Evolutionary conservation across 2,888 invertebrate species (phyloP), one percentile per base, ranked within the genome.

Genomic region (Alloplasta piceator): DNA sequence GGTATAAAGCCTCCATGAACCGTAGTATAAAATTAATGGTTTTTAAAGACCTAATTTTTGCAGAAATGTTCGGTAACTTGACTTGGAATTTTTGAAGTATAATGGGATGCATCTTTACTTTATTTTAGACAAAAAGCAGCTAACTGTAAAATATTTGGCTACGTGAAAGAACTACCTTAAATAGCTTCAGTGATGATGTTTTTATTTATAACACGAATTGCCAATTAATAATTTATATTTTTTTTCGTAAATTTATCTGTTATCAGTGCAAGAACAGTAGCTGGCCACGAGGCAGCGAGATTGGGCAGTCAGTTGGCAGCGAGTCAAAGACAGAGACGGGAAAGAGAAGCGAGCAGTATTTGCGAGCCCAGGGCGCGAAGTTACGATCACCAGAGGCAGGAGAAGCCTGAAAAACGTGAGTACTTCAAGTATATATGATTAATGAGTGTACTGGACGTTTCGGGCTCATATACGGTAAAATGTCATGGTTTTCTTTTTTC

Each of bases 261-360:
- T 26, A 38, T 60, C 60, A 89, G 90, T 79, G 92, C 92, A 5
- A 90, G 92, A 92, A 97, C 96, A 9, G 96, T 96, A 67, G 95
- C 96, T 86, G 97, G 96, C 0, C 96, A 96, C 89, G 97, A 97
- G 92, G 96, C 96, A 26, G 95, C 95, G 86, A 94, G 96, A 84
- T 91, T 97, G 80, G 96, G 96, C 1, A 96, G 92, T 86, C 83
- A 92, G 86, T 72, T 93, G 88, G 91, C 93, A 86, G 88, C 91
- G 7, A 91, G 89, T 85, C 91, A 92, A 80, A 89, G 94, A 90
- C 84, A 93, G 76, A 85, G 91, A 63, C 87, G 92, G 0, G 90
- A 90, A 50, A 85, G 88, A 39, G 92, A 92, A 67, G 87, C 87
- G 52, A 84, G 87, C 3, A 84, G 85, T 9, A 91, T 91, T 50